These are phyloP conservation scores for Cyprinodon variegatus DNA, from an alignment of 2,113 vertebrate species.

Conservation along the genomic window DNA sequence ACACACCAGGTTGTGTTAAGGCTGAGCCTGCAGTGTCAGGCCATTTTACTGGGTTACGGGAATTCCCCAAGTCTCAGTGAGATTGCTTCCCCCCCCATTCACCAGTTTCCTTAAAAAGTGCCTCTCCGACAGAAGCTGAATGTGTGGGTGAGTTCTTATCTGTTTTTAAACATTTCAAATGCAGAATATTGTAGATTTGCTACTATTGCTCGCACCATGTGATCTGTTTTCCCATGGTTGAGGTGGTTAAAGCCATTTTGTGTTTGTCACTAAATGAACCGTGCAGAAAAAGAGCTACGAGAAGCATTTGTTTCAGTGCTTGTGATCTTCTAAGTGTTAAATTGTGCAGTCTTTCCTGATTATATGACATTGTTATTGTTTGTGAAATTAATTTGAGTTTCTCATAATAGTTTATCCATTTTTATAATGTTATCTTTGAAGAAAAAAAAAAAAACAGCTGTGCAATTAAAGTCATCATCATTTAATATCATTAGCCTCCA, in stretches of 20 bases:
- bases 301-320: background rate
- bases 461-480: background rate
- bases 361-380: background rate
- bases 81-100: slow-evolving; percentile 76
- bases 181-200: background rate
- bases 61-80: slow-evolving; percentile 80
- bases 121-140: slow-evolving; percentile 68
- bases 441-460: background rate
- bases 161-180: slow-evolving; percentile 54
- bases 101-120: slow-evolving; percentile 81
- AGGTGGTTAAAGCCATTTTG: background rate
- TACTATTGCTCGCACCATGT: background rate
- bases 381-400: background rate
- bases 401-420: background rate
- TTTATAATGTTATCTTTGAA: background rate
- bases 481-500: background rate
- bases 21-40: slow-evolving; percentile 60
- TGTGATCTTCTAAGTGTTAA: background rate
- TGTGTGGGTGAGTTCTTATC: slow-evolving; percentile 78
- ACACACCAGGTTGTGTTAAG: slow-evolving; percentile 71
- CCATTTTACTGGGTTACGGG: slow-evolving; percentile 76
- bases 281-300: background rate
- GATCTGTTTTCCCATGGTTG: background rate
- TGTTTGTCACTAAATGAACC: slow-evolving; percentile 3
- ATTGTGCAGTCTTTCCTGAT: background rate